Base-by-base conservation (phyloP, 2,113 vertebrate species). In the Caretta caretta region DNA sequence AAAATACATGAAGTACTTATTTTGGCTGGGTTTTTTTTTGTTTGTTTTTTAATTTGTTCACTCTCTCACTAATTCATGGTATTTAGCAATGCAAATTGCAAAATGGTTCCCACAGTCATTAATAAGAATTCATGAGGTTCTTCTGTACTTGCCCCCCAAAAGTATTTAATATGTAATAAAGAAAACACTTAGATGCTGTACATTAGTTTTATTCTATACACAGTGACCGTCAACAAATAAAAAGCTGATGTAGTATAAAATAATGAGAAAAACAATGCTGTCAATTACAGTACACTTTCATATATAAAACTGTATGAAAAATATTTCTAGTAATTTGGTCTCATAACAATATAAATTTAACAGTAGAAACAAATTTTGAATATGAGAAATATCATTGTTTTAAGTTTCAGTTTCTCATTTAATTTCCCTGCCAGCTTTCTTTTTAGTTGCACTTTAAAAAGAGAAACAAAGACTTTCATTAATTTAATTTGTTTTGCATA, bases 151-250 rank as follows among this genome's bases (percentile, higher is more conserved):
- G 13, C 16, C 76, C 75, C 49, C 4, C n/a, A 89, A 86, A 92
- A 51, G 35, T 1, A 75, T n/a, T 29, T 49, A 54, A 90, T 62
- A 59, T 69, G n/a, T 51, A 86, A 91, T 49, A 72, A 78, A 24
- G 80, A 49, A 94, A 95, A 89, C 12, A 35, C 0, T 2, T 8
- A 29, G 50, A 75, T 51, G 42, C 27, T 95, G 79, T 82, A 49
- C 51, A 56, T 89, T 90, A n/a, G 10, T 94, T 96, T 97, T 95
- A 94, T 85, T 95, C 80, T 92, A 87, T 49, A 91, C 2, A 69
- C 56, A 88, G 49, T 72, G 42, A 91, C 53, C 48, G 49, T 86
- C 22, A 94, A 46, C 80, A 96, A 96, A 93, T 85, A 93, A 94
- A 90, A 94, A 94, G 69, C 84, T 84, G 94, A 8, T 25, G 76